Conservation (phyloP, 2,888 invertebrate species). For the Brachylomia viminalis region DNA sequence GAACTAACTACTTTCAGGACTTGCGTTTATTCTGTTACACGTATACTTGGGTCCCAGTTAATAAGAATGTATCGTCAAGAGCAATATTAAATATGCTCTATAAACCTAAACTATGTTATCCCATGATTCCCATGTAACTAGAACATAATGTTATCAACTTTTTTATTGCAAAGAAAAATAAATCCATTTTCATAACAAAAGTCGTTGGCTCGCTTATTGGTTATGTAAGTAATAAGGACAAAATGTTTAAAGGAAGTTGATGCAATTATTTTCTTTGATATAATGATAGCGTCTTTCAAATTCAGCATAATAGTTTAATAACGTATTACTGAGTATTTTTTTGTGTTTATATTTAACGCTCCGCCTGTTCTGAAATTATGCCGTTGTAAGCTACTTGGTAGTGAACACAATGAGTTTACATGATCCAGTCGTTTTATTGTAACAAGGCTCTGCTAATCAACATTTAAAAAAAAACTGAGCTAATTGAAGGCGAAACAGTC, state of each 20-base stretch:
- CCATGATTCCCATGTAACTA: not conserved
- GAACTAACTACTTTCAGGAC: no score
- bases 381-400: constrained; percentile 23
- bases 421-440: constrained; percentile 27
- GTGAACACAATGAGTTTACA: constrained; percentile 17
- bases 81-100: not conserved
- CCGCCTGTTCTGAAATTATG: constrained; percentile 46
- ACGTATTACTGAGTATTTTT: constrained; percentile 26
- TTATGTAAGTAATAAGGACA: constrained; percentile 29
- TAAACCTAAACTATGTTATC: constrained; percentile 12
- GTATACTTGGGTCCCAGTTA: not conserved
- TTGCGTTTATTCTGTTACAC: no score
- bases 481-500: constrained; percentile 35
- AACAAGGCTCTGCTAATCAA: constrained; percentile 47
- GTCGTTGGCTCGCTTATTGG: constrained; percentile 1
- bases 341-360: constrained; percentile 45
- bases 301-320: constrained; percentile 10
- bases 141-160: constrained; percentile 13
- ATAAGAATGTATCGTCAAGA: not conserved
- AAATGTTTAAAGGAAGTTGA: constrained; percentile 34
- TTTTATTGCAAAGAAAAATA: constrained; percentile 1
- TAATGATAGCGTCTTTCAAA: constrained; percentile 12
- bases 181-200: constrained; percentile 15
- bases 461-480: constrained; percentile 43
- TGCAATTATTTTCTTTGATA: constrained; percentile 8